Base-by-base conservation (phyloP, 2,888 invertebrate genomes). In the Apotomis betuletana region DNA sequence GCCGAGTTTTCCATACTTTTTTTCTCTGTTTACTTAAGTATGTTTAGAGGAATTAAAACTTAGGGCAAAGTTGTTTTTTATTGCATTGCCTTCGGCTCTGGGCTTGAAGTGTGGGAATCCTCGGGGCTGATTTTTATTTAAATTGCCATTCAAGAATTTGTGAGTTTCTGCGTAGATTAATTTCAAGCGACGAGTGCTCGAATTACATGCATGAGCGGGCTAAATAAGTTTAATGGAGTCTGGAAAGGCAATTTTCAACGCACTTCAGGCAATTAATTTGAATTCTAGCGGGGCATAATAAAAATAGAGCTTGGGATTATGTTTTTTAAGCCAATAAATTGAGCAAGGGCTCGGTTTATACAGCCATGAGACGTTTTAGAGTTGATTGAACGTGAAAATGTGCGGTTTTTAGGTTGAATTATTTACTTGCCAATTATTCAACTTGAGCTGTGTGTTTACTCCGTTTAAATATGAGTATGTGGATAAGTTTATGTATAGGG, bases 31-130 rank as follows among this genome's bases (percentile, higher is more conserved):
- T 85, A 81, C 84, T 81, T 83, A 84, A 85, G 83, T 84, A 83
- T 80, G 81, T 85, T 85, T 83, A 77, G 81, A 78, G 83, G 83
- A 83, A 83, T 86, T 85, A 83, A 85, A 87, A 86, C 83, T 87
- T 84, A 77, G 74, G 44, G 75, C 63, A 75, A 78, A 83, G 80
- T 81, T 83, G 82, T 80, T 84, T 82, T 83, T 82, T 80, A 83
- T 82, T 81, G 78, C 81, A 81, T 84, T 80, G 80, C 83, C 81
- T 83, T 83, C 75, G 76, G 52, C 60, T 52, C 60, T 70, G 65
- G 65, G 79, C 70, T 74, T 74, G 74, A 77, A 73, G 72, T 75
- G 74, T 77, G 60, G 70, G 74, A 62, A 62, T 75, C 68, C 55
- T 70, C 65, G 61, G 58, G 61, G 62, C 62, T 74, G 65, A 69